Conservation (phyloP, 1,140 invertebrate species). For the Brachionus angularis region DNA sequence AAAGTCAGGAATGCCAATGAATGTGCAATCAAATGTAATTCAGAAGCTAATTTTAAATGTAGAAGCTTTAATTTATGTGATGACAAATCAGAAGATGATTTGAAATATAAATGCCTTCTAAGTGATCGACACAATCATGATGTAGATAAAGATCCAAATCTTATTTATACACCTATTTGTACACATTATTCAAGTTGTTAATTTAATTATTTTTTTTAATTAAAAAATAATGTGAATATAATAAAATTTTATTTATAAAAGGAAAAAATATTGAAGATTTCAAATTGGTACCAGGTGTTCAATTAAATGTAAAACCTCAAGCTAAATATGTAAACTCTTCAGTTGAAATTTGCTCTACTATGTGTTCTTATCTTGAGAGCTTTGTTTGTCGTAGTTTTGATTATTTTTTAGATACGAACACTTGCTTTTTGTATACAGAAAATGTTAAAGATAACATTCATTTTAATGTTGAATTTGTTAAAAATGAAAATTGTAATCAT, state of each 20-base stretch:
- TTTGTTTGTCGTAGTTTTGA: conserved; percentile 44
- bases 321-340: conserved; percentile 5
- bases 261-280: conserved; percentile 34
- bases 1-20: not conserved
- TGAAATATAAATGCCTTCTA: conserved; percentile 20
- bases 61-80: conserved; percentile 38
- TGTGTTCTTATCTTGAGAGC: conserved; percentile 11
- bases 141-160: conserved; percentile 1
- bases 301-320: conserved; percentile 12
- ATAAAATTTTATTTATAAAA: not conserved
- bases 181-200: conserved; percentile 18
- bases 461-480: not conserved
- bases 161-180: conserved; percentile 18
- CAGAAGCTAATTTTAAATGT: conserved; percentile 33
- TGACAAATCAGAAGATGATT: not conserved
- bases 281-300: conserved; percentile 3
- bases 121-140: conserved; percentile 25
- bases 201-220: not conserved
- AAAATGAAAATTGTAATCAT: conserved; percentile 9
- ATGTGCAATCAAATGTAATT: conserved; percentile 19
- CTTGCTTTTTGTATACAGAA: conserved; percentile 14
- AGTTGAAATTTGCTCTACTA: conserved; percentile 3
- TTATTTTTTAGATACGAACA: not conserved
- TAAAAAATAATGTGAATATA: not conserved
- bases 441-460: conserved; percentile 34